A percentile compares a stretch with the other conserved stretches of the same genome.
Evolutionary conservation across 2,888 invertebrate genomes (phyloP).

Genomic region (Drosophila fulvimacula): DNA sequence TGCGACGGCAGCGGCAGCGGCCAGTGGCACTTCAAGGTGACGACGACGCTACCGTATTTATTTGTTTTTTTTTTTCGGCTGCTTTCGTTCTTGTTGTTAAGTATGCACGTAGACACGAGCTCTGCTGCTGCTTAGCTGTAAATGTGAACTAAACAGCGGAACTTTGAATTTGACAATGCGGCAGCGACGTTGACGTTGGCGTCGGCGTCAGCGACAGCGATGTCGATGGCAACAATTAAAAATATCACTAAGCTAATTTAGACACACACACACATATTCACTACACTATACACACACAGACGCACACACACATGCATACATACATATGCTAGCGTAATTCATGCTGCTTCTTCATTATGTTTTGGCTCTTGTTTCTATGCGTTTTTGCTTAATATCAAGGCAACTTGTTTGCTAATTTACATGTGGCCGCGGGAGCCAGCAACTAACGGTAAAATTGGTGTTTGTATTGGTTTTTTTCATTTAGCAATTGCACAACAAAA

Average conservation of each 20-base stretch:
- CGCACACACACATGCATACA: constrained; percentile 25
- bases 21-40: constrained; percentile 60
- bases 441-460: constrained; percentile 13
- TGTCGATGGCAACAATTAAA: constrained; percentile 59
- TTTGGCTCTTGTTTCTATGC: constrained; percentile 27
- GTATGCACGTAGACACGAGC: constrained; percentile 47
- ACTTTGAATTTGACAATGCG: constrained; percentile 57
- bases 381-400: constrained; percentile 8
- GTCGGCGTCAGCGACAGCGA: constrained; percentile 21
- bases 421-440: constrained; percentile 8
- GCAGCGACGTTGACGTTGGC: constrained; percentile 9
- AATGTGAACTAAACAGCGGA: constrained; percentile 53
- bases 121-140: constrained; percentile 42
- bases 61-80: constrained; percentile 10
- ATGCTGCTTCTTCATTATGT: constrained; percentile 45
- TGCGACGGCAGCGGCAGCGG: constrained; percentile 29
- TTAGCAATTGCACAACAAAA: constrained; percentile 65
- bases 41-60: constrained; percentile 12
- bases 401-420: constrained; percentile 17
- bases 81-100: constrained; percentile 23
- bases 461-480: constrained; percentile 24
- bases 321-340: constrained; percentile 29
- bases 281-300: constrained; percentile 13
- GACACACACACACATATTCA: constrained; percentile 32
- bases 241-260: constrained; percentile 74